Conservation (phyloP, 1,140 invertebrate genomes). For the Marisa cornuarietis region DNA sequence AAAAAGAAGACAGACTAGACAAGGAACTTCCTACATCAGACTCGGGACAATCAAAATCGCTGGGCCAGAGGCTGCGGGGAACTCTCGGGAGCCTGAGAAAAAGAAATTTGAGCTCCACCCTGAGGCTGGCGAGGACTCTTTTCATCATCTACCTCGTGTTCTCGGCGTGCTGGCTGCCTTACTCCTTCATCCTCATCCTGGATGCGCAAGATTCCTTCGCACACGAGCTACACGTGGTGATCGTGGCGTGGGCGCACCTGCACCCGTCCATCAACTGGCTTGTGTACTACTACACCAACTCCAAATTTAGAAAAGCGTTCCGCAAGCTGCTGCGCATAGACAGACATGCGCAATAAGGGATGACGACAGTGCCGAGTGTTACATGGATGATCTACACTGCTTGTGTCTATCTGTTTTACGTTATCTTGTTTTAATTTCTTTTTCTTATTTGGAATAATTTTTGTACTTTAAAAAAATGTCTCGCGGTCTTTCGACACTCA, state of each 20-base stretch:
- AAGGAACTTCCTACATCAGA: too few relatives aligned
- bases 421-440: too few relatives aligned
- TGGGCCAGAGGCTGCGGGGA: too few relatives aligned
- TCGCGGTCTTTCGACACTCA: too few relatives aligned
- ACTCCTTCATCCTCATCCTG: constrained; percentile 22
- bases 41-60: too few relatives aligned
- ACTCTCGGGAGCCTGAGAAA: too few relatives aligned
- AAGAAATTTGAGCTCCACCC: neutral
- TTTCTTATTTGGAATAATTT: too few relatives aligned
- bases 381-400: too few relatives aligned
- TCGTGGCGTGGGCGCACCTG: constrained; percentile 26
- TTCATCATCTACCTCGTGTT: constrained; percentile 34
- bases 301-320: constrained; percentile 26
- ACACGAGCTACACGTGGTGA: constrained; percentile 21
- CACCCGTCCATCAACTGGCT: constrained; percentile 32
- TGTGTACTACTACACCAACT: constrained; percentile 29
- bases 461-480: too few relatives aligned
- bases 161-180: constrained; percentile 33
- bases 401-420: too few relatives aligned
- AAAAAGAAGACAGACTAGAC: too few relatives aligned
- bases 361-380: too few relatives aligned
- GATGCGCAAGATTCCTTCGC: constrained; percentile 14
- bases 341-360: neutral
- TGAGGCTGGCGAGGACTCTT: constrained; percentile 23
- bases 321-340: constrained; percentile 19